These are phyloP conservation scores for Huso huso DNA, from an alignment of 2,797 vertebrate genomes.

Conservation along the genomic window DNA sequence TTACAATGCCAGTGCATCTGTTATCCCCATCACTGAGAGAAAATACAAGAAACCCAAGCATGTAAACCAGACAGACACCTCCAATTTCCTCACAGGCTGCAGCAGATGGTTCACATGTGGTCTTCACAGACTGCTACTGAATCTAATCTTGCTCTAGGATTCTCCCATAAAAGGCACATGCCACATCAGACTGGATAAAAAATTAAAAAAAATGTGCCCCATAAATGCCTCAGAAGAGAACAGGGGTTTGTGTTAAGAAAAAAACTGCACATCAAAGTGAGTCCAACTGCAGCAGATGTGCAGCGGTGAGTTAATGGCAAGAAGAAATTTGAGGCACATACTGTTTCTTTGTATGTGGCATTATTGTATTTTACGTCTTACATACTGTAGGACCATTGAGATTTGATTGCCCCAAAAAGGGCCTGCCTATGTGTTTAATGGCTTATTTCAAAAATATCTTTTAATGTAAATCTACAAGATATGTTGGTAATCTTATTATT, in stretches of 20 bases:
- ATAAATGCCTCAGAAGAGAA: constrained; percentile 2
- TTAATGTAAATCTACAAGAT: too few relatives aligned
- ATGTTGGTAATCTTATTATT: too few relatives aligned
- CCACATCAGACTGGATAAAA: constrained; percentile 3
- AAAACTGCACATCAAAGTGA: not conserved
- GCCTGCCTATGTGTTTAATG: too few relatives aligned
- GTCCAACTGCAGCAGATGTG: constrained; percentile 4
- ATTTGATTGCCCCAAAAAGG: too few relatives aligned
- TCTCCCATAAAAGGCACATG: constrained; percentile 10
- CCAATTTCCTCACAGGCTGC: not conserved
- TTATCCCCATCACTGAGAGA: constrained; percentile 1
- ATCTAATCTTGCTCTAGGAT: constrained; percentile 3
- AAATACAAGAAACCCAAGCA: constrained; percentile 10
- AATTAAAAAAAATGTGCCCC: not conserved
- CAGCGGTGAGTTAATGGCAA: not conserved
- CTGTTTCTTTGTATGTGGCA: too few relatives aligned
- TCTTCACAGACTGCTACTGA: not conserved
- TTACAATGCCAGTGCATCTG: not conserved
- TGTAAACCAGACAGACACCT: constrained; percentile 6
- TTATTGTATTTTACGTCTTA: too few relatives aligned
- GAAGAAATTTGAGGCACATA: not conserved
- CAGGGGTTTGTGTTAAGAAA: constrained; percentile 13
- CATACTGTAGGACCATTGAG: too few relatives aligned
- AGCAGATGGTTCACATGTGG: constrained; percentile 16
- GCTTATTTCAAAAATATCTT: too few relatives aligned